Evolutionary conservation across 2,888 invertebrate species (phyloP).

Genomic region (Imbricaverruca yamaguchii): DNA sequence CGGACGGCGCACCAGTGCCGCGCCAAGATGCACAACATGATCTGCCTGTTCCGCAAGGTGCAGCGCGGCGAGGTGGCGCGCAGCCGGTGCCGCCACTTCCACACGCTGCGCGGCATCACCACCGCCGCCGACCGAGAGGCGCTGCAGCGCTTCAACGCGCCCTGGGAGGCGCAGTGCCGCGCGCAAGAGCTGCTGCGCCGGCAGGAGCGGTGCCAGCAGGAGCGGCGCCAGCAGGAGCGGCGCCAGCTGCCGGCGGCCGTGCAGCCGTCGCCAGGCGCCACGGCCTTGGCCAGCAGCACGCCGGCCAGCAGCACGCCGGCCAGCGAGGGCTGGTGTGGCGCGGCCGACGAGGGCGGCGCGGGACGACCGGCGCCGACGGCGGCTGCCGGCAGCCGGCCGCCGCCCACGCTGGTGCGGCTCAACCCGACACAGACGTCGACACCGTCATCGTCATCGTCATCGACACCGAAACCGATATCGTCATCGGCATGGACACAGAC

Average conservation of each 20-base stretch:
- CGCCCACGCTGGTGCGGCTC: not conserved
- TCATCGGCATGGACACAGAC: not conserved
- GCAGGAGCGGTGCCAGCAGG: not conserved
- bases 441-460: not conserved
- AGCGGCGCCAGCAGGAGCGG: not conserved
- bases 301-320: not conserved
- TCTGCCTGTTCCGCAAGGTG: not conserved
- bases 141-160: slow-evolving; percentile 1
- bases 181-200: not conserved
- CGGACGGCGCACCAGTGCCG: slow-evolving; percentile 1
- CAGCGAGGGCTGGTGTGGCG: not conserved
- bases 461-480: not conserved
- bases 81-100: not conserved
- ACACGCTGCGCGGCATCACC: not conserved
- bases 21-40: slow-evolving; percentile 6
- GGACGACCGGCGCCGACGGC: not conserved
- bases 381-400: not conserved
- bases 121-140: not conserved
- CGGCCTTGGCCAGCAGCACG: not conserved
- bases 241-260: not conserved
- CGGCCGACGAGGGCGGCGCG: not conserved
- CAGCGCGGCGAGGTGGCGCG: not conserved
- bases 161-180: not conserved
- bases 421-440: not conserved
- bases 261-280: not conserved